Percentiles rank a stretch among this genome's conserved stretches.
Evolutionary conservation across 2,797 vertebrate species (phyloP).

Genomic region (Oceanodroma leucorhoa): DNA sequence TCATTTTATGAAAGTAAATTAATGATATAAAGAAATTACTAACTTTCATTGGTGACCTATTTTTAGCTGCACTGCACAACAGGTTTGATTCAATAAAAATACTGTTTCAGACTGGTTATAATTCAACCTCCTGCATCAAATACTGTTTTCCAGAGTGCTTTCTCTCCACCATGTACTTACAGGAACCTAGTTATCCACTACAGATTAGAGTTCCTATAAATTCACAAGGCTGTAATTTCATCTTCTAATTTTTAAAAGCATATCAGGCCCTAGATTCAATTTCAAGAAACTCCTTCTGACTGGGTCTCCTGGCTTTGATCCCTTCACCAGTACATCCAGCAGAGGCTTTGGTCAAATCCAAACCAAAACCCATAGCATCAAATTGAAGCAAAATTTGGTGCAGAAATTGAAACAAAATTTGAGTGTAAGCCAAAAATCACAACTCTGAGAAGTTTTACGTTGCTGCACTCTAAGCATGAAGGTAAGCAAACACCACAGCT

Average conservation of each 20-base stretch:
- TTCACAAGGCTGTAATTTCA: not conserved
- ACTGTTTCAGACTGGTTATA: not conserved
- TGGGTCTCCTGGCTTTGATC: not conserved
- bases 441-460: not conserved
- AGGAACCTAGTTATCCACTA: not conserved
- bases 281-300: not conserved
- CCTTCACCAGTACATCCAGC: not conserved
- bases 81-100: not conserved
- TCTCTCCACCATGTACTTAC: not conserved
- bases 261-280: not conserved
- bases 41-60: not conserved
- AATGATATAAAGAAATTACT: not conserved
- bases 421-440: not conserved
- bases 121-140: not conserved
- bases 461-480: not conserved
- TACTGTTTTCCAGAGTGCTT: not conserved
- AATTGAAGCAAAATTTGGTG: not conserved
- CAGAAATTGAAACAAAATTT: not conserved
- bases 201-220: accelerated
- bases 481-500: not conserved
- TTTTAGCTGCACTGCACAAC: not conserved
- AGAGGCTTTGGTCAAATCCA: not conserved
- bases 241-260: not conserved
- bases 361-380: not conserved
- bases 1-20: not conserved